Evolutionary conservation across 2,888 invertebrate species (phyloP), one percentile per base, ranked within the genome.

Genomic region (Eledone cirrhosa): DNA sequence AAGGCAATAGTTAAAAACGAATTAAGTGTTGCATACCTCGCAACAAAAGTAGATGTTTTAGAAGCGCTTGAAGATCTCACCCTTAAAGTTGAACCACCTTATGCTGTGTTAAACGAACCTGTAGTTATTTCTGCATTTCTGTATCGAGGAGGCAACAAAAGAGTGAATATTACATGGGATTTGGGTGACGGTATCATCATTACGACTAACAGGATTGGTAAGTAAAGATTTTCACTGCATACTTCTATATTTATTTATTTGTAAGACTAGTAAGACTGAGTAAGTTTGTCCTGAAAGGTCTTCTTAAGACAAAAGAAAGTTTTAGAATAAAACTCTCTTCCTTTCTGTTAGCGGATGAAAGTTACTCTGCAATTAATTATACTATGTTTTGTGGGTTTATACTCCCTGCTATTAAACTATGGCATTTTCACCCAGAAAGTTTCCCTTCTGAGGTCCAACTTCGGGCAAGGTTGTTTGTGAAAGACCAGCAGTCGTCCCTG

Each of bases 1-100:
- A 78, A 29, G 1, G 84, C 82, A 2, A 80, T 76, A 19, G 53
- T 86, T 16, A 81, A 72, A 5, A 88, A 88, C 80, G 65, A 80
- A 0, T 59, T 87, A 2, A 84, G 82, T 48, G 48, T 19, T 7
- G 83, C 83, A 77, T 78, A 80, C 0, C 80, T 83, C 19, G 80
- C 79, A 22, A 69, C 69, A 13, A 78, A 67, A 48, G 81, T 79
- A n/a, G 77, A 78, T 41, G 77, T 81, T 13, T 72, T 80, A 14
- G 79, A 80, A n/a, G 77, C 79, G 27, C 31, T 81, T 11, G 72
- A 78, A 16, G 48, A 79, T 69, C 47, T 81, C 41, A 16, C 24
- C 14, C 67, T 81, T 22, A 69, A 48, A 24, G 29, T 78, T 48
- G 24, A 77, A 11, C 79, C 79, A 13, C 22, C 24, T 13, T 77